Evolutionary conservation across 2,113 vertebrate species (phyloP), one percentile per base, ranked within the genome.

Genomic region (Pelvicachromis taeniatus): DNA sequence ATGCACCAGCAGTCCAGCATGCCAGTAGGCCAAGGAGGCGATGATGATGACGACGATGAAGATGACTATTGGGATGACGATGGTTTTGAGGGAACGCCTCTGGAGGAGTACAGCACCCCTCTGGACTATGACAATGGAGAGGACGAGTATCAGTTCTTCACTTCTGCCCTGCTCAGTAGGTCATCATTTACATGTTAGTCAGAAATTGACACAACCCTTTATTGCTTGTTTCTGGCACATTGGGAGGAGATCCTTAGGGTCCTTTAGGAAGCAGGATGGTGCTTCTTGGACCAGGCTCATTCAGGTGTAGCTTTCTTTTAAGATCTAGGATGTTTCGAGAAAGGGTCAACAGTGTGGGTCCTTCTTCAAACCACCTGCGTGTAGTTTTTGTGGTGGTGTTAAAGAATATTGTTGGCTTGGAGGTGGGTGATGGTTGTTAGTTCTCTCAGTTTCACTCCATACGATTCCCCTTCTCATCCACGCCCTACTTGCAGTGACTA

Each of bases 41-140:
- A 95, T 4, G 96, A 96, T 0, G 97, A 97, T 0, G 97, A 97
- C 0, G 97, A 98, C 0, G 91, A 94, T 0, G 97, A 97, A 0
- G 97, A 99, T 0, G 98, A 98, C 1, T 97, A 97, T 92, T 99
- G 98, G 98, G 98, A 99, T n/a, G 98, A 99, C 35, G 97, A 99
- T 2, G 96, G 96, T 1, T 91, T 99, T 77, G 98, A 99, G 83
- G 99, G 99, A 58, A 99, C 98, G 0, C 97, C 97, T 4, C 96
- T 99, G 8, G 98, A 99, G 92, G 97, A 98, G 26, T 99, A 99
- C 94, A 97, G 96, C 93, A 99, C 99, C 1, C 97, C 97, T 0
- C 94, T 99, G 23, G 99, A 99, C 89, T 98, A 98, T 9, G 98
- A 99, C 93, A 97, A 95, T 16, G 97, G 97, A 83, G 97, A 99